Evolutionary conservation across 2,797 vertebrate genomes (phyloP).

Genomic region (Rhinella marina): DNA sequence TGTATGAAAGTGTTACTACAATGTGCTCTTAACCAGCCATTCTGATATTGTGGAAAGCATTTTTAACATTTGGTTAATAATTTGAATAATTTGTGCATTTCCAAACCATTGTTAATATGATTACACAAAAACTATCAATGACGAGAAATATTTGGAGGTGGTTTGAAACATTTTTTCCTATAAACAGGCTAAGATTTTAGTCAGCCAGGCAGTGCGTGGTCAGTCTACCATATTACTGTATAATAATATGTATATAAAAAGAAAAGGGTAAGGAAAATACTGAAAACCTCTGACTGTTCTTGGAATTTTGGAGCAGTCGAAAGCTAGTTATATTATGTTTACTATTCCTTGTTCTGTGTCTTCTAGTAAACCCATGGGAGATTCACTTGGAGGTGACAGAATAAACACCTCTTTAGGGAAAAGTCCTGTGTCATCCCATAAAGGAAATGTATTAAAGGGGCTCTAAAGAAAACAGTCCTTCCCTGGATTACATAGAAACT

Average conservation of each 20-base stretch:
- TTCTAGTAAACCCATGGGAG: slow-evolving; percentile 11
- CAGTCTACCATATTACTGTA: background rate
- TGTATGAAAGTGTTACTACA: too few relatives aligned
- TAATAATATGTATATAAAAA: background rate
- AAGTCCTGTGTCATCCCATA: slow-evolving; percentile 12
- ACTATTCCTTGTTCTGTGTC: slow-evolving; percentile 20
- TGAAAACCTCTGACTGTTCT: background rate
- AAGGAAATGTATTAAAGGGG: slow-evolving; percentile 18
- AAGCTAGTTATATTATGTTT: background rate
- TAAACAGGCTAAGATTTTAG: background rate
- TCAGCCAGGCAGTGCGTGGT: background rate
- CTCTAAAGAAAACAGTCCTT: slow-evolving; percentile 6
- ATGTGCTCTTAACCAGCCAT: too few relatives aligned
- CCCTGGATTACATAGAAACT: slow-evolving; percentile 15
- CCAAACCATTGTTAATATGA: too few relatives aligned
- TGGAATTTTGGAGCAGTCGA: background rate
- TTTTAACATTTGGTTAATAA: too few relatives aligned
- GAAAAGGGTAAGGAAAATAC: too few relatives aligned
- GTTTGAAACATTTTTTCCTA: too few relatives aligned
- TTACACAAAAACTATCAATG: too few relatives aligned
- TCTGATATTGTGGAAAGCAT: too few relatives aligned
- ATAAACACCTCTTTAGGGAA: background rate
- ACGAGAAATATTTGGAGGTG: too few relatives aligned
- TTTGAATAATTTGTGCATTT: too few relatives aligned
- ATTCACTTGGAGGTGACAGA: slow-evolving; percentile 19